Conservation (phyloP, 2,797 vertebrate species). For the Enteromius trimaculatus region DNA sequence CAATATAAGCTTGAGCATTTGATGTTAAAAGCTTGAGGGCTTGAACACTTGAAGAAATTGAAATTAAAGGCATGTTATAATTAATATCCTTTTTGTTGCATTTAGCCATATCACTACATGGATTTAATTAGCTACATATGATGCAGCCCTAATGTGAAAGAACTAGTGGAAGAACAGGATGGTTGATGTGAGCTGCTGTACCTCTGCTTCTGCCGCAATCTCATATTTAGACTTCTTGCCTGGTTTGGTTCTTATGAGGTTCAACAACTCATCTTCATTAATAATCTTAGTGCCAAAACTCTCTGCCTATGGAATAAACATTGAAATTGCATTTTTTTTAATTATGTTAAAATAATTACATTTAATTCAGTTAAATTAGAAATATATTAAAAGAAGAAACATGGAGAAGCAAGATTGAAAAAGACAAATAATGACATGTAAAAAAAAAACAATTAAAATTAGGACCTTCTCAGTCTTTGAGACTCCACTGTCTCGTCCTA, state of each 20-base stretch:
- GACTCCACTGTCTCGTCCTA: conserved; percentile 90
- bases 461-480: conserved; percentile 92
- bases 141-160: not conserved
- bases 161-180: not conserved
- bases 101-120: not conserved
- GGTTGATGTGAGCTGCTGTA: conserved; percentile 40
- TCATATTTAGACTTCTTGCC: conserved; percentile 97
- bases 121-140: not conserved
- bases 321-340: not conserved
- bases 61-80: not conserved
- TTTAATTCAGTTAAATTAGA: not conserved
- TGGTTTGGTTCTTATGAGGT: conserved; percentile 91
- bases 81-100: not conserved
- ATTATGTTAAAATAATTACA: not conserved
- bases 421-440: not conserved
- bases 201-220: conserved; percentile 90
- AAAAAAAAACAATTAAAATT: not conserved
- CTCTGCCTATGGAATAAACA: conserved; percentile 80
- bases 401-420: not conserved
- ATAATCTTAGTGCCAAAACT: conserved; percentile 89
- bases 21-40: not conserved
- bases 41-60: not conserved
- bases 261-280: conserved; percentile 90
- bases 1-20: not conserved
- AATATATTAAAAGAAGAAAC: not conserved